Percentiles rank a stretch among this genome's conserved stretches.
Conservation (phyloP, 2,113 vertebrate species). For the Sitta europaea region DNA sequence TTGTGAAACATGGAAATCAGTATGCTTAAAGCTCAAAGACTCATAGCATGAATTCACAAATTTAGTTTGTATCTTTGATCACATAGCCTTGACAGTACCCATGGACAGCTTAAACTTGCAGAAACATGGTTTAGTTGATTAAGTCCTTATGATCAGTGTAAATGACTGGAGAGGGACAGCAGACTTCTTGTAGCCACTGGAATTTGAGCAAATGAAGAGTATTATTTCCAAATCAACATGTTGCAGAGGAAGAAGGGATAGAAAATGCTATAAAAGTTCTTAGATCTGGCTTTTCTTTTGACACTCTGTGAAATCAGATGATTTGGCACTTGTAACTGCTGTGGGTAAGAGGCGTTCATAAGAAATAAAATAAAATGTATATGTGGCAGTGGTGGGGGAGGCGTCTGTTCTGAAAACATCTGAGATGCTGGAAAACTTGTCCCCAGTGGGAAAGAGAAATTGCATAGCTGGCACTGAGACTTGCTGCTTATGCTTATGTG, state of each 20-base stretch:
- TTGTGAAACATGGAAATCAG: neutral
- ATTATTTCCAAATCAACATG: neutral
- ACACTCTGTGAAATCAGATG: conserved; percentile 28
- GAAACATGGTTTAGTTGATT: neutral
- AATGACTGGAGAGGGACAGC: neutral
- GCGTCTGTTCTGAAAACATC: conserved; percentile 38
- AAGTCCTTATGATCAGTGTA: accelerated
- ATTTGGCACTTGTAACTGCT: conserved; percentile 29
- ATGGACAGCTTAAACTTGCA: neutral
- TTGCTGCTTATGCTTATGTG: neutral
- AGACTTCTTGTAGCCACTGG: neutral
- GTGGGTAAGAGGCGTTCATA: conserved; percentile 48
- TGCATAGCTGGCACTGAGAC: neutral
- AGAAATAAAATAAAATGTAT: conserved; percentile 49
- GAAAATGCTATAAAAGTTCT: conserved; percentile 6
- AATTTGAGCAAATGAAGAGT: neutral
- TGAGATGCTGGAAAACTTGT: conserved; percentile 44
- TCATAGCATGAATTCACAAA: neutral
- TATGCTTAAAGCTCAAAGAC: neutral
- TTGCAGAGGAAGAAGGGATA: neutral
- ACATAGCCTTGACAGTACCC: neutral
- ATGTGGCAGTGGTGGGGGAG: conserved; percentile 36
- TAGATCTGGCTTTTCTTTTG: conserved; percentile 39
- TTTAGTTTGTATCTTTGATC: neutral
- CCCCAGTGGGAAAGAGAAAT: conserved; percentile 41